Base-by-base conservation (phyloP, 1,140 invertebrate species). In the Dreissena rostriformis region DNA sequence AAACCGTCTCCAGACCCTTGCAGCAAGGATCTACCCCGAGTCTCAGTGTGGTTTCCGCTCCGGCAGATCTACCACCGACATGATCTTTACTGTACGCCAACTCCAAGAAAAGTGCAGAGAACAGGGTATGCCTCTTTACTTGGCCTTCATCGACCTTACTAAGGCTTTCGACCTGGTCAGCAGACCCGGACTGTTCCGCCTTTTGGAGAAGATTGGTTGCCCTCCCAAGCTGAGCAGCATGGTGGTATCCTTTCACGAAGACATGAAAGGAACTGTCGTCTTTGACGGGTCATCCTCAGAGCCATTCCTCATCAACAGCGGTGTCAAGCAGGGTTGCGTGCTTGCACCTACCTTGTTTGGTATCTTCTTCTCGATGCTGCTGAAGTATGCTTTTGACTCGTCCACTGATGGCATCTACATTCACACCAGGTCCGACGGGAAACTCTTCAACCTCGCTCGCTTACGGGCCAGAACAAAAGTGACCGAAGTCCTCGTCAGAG, bases 21-120 rank as follows among this genome's bases (percentile, higher is more conserved):
- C 80, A 24, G 55, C 81, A 28, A 57, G 57, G 19, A 63, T 76
- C 22, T 76, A 78, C 19, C 86, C 81, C 12, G 87, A 85, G 63
- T 72, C 73, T 10, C 85, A 89, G 73, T 86, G 82, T 74, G 87
- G 86, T 7, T 88, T 86, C 67, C 29, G 87, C n/a, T 57, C 63
- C 14, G 74, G 55, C 15, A 72, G 84, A 52, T 74, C 76, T 17
- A 89, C 75, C 29, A 65, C 74, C 2, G 84, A 89, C 82, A 88
- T 88, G 86, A 81, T 86, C 5, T 88, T 90, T 61, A 66, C 77
- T 28, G 66, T 82, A 24, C 24, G 77, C 7, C 89, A 86, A 71
- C 78, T 88, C 0, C 87, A 87, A 39, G 85, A 89, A 52, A 86
- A 89, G 63, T 86, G 86, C 71, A 53, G 51, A 22, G 87, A 87